Evolutionary conservation across 2,113 vertebrate genomes (phyloP).

Genomic region (Pardalotus punctatus): DNA sequence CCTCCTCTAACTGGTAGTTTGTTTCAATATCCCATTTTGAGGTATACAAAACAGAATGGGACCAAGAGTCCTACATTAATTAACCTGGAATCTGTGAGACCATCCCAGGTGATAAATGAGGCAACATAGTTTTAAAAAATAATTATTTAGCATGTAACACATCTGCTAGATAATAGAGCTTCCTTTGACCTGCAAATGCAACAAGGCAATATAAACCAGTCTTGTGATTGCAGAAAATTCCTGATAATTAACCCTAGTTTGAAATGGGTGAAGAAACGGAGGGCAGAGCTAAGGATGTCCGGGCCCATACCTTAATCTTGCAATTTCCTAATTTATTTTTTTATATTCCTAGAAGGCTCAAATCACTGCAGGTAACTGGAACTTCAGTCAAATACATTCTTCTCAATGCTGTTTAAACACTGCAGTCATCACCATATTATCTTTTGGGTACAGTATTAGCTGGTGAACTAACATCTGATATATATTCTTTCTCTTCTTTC

Average conservation of each 20-base stretch:
- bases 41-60: background rate
- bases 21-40: background rate
- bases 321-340: background rate
- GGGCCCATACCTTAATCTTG: background rate
- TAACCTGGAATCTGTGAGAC: background rate
- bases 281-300: background rate
- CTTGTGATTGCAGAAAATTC: background rate
- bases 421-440: background rate
- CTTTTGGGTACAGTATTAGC: background rate
- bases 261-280: background rate
- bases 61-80: background rate
- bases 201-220: background rate
- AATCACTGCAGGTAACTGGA: background rate
- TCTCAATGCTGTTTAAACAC: background rate
- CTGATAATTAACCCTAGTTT: background rate
- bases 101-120: background rate
- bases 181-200: background rate
- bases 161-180: background rate
- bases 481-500: background rate
- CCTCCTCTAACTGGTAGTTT: background rate
- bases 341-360: background rate
- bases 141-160: background rate
- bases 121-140: background rate
- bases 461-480: background rate
- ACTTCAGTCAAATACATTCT: background rate